These are phyloP conservation scores for Heliocidaris erythrogramma DNA, from an alignment of 35 echinoderm and acorn worm species.

Conservation along the genomic window DNA sequence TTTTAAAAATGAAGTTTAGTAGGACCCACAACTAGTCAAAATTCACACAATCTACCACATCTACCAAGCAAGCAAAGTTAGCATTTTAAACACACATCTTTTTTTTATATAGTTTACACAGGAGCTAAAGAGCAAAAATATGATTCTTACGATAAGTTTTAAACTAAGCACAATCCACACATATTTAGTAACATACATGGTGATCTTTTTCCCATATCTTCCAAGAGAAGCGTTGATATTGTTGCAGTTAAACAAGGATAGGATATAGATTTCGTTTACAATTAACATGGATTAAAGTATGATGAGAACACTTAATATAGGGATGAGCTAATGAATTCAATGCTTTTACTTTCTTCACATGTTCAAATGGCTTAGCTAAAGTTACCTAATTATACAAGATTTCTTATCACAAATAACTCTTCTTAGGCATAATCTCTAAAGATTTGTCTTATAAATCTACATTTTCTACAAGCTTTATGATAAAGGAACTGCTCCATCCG, in stretches of 20 bases:
- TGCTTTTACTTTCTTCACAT: background rate
- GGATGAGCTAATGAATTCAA: background rate
- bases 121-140: constrained; percentile 22
- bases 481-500: background rate
- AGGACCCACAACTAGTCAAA: background rate
- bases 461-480: background rate
- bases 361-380: background rate
- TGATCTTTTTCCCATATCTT: background rate
- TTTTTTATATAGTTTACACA: constrained; percentile 38
- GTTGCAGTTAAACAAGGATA: too few species aligned
- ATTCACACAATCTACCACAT: background rate
- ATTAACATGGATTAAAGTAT: background rate
- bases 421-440: background rate
- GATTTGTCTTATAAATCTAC: background rate
- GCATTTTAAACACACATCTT: constrained; percentile 10
- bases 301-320: background rate
- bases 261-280: too few species aligned
- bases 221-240: background rate
- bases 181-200: constrained; percentile 4
- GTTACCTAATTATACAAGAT: constrained; percentile 6
- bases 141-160: constrained; percentile 28
- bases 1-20: background rate
- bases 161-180: constrained; percentile 8
- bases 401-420: background rate
- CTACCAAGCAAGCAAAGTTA: constrained; percentile 39